Conservation (phyloP, 2,797 vertebrate genomes). For the Falco biarmicus region DNA sequence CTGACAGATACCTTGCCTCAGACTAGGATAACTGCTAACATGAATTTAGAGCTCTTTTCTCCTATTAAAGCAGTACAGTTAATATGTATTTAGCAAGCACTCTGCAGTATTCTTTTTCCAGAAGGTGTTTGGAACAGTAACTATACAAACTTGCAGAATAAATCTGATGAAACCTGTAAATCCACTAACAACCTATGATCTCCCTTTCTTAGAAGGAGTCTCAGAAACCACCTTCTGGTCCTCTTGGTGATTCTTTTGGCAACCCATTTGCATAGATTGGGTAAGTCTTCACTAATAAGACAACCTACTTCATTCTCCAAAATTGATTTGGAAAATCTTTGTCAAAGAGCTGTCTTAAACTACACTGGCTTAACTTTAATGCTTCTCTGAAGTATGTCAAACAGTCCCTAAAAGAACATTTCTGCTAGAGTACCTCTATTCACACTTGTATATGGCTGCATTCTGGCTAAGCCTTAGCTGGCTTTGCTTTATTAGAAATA, state of each 20-base stretch:
- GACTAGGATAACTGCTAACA: neutral
- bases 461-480: too few relatives aligned
- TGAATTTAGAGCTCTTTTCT: too few relatives aligned
- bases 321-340: neutral
- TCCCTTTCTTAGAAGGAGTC: conserved; percentile 6
- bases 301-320: neutral
- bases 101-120: too few relatives aligned
- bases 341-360: neutral
- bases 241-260: conserved; percentile 84
- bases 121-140: too few relatives aligned
- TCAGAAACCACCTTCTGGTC: conserved; percentile 65
- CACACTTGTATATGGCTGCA: too few relatives aligned
- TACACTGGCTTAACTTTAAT: neutral
- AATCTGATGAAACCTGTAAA: too few relatives aligned
- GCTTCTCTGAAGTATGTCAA: neutral
- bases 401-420: neutral
- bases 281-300: conserved; percentile 55
- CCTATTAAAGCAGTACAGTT: too few relatives aligned
- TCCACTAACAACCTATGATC: too few relatives aligned
- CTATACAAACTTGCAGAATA: too few relatives aligned
- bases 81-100: too few relatives aligned
- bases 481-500: too few relatives aligned
- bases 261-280: conserved; percentile 87
- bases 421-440: too few relatives aligned
- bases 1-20: neutral